Evolutionary conservation across 1,140 invertebrate genomes (phyloP), one percentile per base, ranked within the genome.

Genomic region (Aricia agestis): DNA sequence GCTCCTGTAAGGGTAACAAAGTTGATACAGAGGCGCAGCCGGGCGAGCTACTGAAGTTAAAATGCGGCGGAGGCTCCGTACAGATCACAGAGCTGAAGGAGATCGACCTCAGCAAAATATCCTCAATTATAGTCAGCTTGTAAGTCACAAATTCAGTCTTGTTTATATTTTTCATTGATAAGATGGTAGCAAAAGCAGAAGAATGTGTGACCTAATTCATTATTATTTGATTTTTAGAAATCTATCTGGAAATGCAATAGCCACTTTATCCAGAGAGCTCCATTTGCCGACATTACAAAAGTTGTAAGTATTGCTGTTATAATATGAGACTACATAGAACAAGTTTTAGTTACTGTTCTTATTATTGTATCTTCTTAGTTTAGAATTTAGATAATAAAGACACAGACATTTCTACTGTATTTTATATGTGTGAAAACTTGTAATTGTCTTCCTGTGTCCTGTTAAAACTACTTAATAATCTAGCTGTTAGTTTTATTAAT

Each of bases 41-140:
- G 5, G 86, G 80, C 1, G 89, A 91, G 67, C 81, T 84, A 32
- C 74, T 91, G 63, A 85, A 80, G 71, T 74, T 92, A 19, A 88
- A 85, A 73, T 92, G 90, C 72, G 89, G 90, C 6, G 86, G 87
- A 0, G 83, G 72, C 57, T 82, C 87, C 0, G 78, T 81, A 42
- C 87, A 86, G 66, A 86, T 92, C 9, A 90, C 88, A 2, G 90
- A 92, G 72, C 79, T 92, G 1, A 92, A 91, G 71, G 90, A 92
- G 78, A 85, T 92, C 69, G 86, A 92, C 71, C 73, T 92, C 18
- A 89, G 82, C 63, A 88, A 89, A 76, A 72, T 91, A 19, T 85
- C 75, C 75, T 82, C 76, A 6, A 78, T 83, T 75, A 84, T 92
- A 45, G 82, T 90, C 10, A 92, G 87, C 78, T 75, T 92, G 90